phyloP scores from a whole-genome alignment of 1,140 invertebrate genomes.

The Meloidogyne hapla region DNA sequence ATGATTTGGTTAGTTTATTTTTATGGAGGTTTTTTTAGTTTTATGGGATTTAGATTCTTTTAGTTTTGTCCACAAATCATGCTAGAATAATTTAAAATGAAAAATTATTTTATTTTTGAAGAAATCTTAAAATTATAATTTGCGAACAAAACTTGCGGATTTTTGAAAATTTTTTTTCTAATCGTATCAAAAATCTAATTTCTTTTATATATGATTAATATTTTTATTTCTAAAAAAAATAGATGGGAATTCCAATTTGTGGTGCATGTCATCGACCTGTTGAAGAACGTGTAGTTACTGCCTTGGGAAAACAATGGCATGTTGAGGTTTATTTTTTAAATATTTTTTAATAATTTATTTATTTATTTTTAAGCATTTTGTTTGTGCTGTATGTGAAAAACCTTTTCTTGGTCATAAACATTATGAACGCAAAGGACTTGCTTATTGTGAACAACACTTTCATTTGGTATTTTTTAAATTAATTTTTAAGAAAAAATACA shows the following conservation, averaged over 20 bases:
- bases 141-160: no score
- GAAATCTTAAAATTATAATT: no score
- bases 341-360: not conserved
- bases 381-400: conserved; percentile 98
- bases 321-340: conserved; percentile 74
- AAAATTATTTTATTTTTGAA: no score
- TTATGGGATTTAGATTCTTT: no score
- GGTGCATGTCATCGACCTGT: conserved; percentile 93
- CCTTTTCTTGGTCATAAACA: conserved; percentile 97
- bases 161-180: not conserved
- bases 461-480: conserved; percentile 68
- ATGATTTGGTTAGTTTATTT: conserved; percentile 70
- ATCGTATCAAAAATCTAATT: no score
- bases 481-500: conserved; percentile 3
- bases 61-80: no score
- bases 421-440: conserved; percentile 96
- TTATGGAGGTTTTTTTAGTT: no score
- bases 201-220: not conserved
- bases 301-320: conserved; percentile 98
- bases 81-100: no score
- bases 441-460: conserved; percentile 98
- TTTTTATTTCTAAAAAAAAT: conserved; percentile 63
- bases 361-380: conserved; percentile 78
- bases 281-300: conserved; percentile 91
- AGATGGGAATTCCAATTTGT: conserved; percentile 94